Base-by-base conservation (phyloP, 2,113 vertebrate genomes). In the Riparia riparia region DNA sequence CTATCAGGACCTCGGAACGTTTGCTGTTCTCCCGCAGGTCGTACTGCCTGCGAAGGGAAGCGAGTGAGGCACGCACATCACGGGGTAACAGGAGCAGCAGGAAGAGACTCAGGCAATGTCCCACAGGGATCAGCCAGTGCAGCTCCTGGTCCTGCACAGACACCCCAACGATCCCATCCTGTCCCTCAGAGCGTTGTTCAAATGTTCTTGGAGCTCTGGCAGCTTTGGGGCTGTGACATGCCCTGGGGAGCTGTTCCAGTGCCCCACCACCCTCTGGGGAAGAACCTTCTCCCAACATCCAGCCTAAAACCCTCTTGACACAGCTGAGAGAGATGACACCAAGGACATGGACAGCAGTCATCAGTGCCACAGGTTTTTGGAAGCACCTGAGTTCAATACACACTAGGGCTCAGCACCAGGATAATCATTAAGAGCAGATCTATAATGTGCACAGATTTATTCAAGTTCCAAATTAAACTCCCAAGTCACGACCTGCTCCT, bases 21-120 rank as follows among this genome's bases (percentile, higher is more conserved):
- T 99, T 99, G 93, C 99, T 99, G 98, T 98, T 99, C 97, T 99
- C 99, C 72, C 99, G 98, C 93, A 99, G 98, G 91, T 99, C 99
- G 47, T 99, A 99, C 94, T 99, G 99, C 85, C 99, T 99, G 98
- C 47, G 80, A 68, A 25, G 47, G 54, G 41, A 70, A 6, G 41
- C 11, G 19, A 45, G 49, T 17, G 39, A 28, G 54, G 51, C 17
- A 79, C 8, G 1, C 6, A 0, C 0, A 12, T 1, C 71, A 28
- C 0, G 4, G 12, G 20, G 0, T 1, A 12, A n/a, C 20, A 5
- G n/a, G 2, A 11, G 26, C 56, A 68, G 47, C 41, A 73, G 4
- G 2, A 17, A 49, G 11, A 53, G 45, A 69, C 3, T 26, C 34
- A 2, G 2, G 20, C 29, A 9, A 10, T 6, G 28, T 22, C 63